phyloP scores from a whole-genome alignment of 2,888 invertebrate genomes.

The Amphipyra tragopoginis region DNA sequence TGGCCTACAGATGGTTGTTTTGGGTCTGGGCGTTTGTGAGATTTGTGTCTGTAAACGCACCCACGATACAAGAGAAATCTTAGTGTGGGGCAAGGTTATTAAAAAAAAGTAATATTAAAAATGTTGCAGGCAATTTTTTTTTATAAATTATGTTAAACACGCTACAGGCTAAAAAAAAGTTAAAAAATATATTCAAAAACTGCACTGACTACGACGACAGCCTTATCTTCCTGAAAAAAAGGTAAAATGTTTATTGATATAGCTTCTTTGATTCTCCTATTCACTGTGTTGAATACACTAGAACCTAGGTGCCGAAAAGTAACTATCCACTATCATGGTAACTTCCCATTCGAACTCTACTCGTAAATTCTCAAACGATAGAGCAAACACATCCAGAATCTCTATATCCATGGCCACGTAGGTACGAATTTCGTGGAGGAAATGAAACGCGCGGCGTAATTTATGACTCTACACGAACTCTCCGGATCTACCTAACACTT shows the following conservation, averaged over 20 bases:
- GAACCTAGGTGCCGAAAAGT: not conserved
- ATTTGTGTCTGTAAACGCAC: no score
- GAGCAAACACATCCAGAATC: constrained; percentile 52
- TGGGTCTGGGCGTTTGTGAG: no score
- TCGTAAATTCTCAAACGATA: not conserved
- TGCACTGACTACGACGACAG: no score
- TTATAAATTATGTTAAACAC: no score
- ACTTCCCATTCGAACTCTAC: not conserved
- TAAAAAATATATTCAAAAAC: no score
- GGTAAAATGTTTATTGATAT: not conserved
- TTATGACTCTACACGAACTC: constrained; percentile 79
- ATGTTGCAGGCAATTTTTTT: no score
- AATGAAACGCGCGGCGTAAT: constrained; percentile 86
- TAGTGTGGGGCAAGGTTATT: no score
- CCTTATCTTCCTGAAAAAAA: no score
- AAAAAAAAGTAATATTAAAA: no score
- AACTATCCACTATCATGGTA: not conserved
- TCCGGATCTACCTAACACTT: constrained; percentile 80
- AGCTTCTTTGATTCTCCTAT: not conserved
- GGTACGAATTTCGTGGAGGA: constrained; percentile 84
- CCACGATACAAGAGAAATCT: no score
- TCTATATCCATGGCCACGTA: constrained; percentile 62
- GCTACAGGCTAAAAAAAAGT: no score
- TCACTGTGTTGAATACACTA: not conserved
- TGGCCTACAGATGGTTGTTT: no score